These are phyloP conservation scores for Rhinolophus sinicus DNA, from an alignment of 2,113 vertebrate genomes.

Conservation along the genomic window DNA sequence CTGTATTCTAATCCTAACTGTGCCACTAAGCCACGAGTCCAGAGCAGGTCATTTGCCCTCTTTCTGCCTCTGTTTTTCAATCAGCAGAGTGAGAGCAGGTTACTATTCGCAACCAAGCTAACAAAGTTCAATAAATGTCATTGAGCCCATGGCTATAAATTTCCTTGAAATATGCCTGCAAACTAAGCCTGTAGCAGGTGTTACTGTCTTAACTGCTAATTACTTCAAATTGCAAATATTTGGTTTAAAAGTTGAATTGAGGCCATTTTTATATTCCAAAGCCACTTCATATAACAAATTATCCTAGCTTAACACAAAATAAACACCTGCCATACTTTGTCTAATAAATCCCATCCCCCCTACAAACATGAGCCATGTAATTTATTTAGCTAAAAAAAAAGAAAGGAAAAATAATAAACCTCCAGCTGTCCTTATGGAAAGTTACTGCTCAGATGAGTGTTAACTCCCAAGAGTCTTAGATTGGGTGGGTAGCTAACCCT, in stretches of 20 bases:
- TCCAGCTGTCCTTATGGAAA: slow-evolving; percentile 25
- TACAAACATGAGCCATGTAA: slow-evolving; percentile 7
- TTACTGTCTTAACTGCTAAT: slow-evolving; percentile 36
- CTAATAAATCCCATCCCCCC: slow-evolving; percentile 21
- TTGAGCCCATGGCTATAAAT: background rate
- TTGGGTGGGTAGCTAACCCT: background rate
- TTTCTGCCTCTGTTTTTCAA: background rate
- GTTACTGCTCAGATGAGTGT: background rate
- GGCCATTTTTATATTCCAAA: slow-evolving; percentile 57
- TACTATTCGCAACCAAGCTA: background rate
- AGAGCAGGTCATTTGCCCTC: background rate
- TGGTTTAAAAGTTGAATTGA: slow-evolving; percentile 63
- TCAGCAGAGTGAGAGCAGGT: background rate
- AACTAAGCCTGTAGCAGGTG: slow-evolving; percentile 35
- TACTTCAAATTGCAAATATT: slow-evolving; percentile 70
- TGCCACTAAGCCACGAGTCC: background rate
- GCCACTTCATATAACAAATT: slow-evolving; percentile 63
- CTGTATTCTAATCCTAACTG: background rate
- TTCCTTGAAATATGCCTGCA: slow-evolving; percentile 45
- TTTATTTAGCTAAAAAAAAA: background rate
- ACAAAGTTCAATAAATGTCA: slow-evolving; percentile 53
- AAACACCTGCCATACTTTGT: slow-evolving; percentile 61
- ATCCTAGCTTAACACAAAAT: slow-evolving; percentile 57
- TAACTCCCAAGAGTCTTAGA: background rate
- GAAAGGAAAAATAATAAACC: background rate